phyloP scores from a whole-genome alignment of 1,140 invertebrate genomes.

The Coelopa frigida region DNA sequence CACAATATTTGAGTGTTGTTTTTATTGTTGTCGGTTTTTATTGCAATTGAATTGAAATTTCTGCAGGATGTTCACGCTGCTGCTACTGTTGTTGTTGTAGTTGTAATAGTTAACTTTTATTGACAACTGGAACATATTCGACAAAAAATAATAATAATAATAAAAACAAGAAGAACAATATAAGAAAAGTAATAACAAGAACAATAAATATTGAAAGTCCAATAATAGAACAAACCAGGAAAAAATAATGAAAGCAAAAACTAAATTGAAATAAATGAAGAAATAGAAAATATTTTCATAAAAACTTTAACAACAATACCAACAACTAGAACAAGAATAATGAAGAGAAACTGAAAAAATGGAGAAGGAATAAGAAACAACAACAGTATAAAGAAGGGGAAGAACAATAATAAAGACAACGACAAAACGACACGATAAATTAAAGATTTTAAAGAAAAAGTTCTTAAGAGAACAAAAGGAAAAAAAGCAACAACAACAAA shows the following conservation, averaged over 20 bases:
- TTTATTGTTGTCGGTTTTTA: too few species aligned
- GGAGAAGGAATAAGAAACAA: neutral
- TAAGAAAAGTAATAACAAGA: conserved; percentile 50
- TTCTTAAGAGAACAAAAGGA: too few species aligned
- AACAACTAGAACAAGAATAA: conserved; percentile 1
- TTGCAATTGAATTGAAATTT: too few species aligned
- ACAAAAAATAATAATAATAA: neutral
- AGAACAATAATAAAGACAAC: neutral
- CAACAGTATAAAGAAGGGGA: neutral
- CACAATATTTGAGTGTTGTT: too few species aligned
- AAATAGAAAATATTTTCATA: neutral
- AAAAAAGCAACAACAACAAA: neutral
- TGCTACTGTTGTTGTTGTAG: neutral
- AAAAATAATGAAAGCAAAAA: too few species aligned
- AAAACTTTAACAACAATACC: neutral
- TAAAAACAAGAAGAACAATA: neutral
- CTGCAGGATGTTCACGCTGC: neutral
- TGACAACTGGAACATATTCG: conserved; percentile 4
- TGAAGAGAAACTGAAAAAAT: neutral
- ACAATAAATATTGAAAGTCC: too few species aligned
- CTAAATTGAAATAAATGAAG: conserved; percentile 6
- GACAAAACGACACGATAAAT: neutral
- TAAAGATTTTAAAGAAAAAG: neutral
- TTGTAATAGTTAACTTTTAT: too few species aligned
- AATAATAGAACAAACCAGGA: too few species aligned